These are phyloP conservation scores for Beaufortia kweichowensis DNA, from an alignment of 2,113 vertebrate genomes.

Conservation along the genomic window DNA sequence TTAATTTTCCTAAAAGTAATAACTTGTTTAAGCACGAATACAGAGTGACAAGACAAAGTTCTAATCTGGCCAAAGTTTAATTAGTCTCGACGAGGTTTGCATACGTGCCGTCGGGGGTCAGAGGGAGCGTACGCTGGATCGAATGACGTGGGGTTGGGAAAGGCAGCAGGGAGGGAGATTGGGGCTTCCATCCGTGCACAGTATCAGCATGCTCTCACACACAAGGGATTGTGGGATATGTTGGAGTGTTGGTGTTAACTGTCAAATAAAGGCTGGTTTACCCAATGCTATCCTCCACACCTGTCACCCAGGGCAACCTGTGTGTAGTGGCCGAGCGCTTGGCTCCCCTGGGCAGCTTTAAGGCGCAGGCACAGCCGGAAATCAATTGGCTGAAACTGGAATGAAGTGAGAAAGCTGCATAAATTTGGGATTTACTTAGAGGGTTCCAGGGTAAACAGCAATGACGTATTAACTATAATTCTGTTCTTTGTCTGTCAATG, in stretches of 20 bases:
- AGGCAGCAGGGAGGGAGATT: not conserved
- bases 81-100: conserved; percentile 72
- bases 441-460: conserved; percentile 21
- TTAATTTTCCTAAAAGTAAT: conserved; percentile 80
- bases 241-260: conserved; percentile 36
- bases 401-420: conserved; percentile 39
- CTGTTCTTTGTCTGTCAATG: not conserved
- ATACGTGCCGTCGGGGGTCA: conserved; percentile 59
- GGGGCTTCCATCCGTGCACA: conserved; percentile 20
- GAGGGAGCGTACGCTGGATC: not conserved
- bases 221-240: conserved; percentile 38
- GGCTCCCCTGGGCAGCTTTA: conserved; percentile 36
- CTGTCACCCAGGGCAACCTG: conserved; percentile 52
- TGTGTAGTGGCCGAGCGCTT: conserved; percentile 13
- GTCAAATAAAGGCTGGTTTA: conserved; percentile 27
- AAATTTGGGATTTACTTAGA: conserved; percentile 42
- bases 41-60: conserved; percentile 78
- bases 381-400: conserved; percentile 47
- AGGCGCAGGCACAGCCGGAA: conserved; percentile 42
- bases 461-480: conserved; percentile 11
- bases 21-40: conserved; percentile 79
- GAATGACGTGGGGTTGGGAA: not conserved
- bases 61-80: conserved; percentile 78
- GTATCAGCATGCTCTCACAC: conserved; percentile 13
- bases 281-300: conserved; percentile 25